Conservation (phyloP, 2,888 invertebrate genomes). For the Aquatica leii region DNA sequence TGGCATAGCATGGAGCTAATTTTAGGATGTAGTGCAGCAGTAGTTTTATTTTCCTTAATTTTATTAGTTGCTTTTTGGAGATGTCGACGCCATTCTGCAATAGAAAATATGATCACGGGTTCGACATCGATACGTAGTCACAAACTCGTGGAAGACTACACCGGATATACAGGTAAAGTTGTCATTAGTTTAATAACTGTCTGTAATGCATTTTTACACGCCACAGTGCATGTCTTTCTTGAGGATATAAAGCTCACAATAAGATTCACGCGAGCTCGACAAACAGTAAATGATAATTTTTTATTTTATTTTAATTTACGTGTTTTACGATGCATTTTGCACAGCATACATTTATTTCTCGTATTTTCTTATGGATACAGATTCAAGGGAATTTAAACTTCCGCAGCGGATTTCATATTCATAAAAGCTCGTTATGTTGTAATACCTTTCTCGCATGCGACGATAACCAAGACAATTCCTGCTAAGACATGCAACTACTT, state of each 20-base stretch:
- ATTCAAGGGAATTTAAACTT: constrained; percentile 41
- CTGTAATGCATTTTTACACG: constrained; percentile 34
- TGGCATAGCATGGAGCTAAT: constrained; percentile 67
- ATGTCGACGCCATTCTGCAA: constrained; percentile 64
- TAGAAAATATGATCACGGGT: constrained; percentile 67
- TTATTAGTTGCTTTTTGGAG: constrained; percentile 66
- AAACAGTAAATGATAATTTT: constrained; percentile 24
- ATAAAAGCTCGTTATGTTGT: constrained; percentile 46
- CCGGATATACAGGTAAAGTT: constrained; percentile 51
- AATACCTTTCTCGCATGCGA: constrained; percentile 46
- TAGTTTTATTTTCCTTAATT: constrained; percentile 62
- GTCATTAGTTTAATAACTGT: constrained; percentile 31
- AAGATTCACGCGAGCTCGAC: constrained; percentile 31
- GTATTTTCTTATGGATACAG: constrained; percentile 30
- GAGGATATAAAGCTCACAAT: constrained; percentile 22
- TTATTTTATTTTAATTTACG: constrained; percentile 26
- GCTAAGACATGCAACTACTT: constrained; percentile 34
- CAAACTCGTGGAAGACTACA: constrained; percentile 69
- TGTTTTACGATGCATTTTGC: constrained; percentile 14
- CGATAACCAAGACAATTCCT: constrained; percentile 36
- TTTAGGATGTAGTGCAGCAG: constrained; percentile 68
- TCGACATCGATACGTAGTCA: constrained; percentile 68
- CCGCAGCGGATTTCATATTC: constrained; percentile 46
- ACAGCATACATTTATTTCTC: constrained; percentile 24
- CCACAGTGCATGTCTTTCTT: constrained; percentile 32